phyloP scores from a whole-genome alignment of 92 coral and sea anemone species.

The Porites cylindrica region DNA sequence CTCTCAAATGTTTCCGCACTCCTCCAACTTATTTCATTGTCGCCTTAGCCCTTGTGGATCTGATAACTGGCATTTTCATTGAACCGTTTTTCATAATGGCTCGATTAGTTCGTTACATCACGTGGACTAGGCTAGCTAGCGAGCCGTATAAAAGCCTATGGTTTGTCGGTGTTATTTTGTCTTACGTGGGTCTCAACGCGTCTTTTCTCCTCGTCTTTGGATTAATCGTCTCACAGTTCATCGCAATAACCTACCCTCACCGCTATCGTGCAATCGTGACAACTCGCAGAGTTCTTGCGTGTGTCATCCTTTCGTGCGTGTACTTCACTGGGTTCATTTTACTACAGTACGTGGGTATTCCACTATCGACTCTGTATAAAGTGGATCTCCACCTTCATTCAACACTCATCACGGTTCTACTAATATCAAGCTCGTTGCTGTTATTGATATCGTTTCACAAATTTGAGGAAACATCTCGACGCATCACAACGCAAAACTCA shows the following conservation, averaged over 20 bases:
- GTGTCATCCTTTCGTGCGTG: constrained; percentile 41
- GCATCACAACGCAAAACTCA: background rate
- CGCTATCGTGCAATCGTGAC: constrained; percentile 61
- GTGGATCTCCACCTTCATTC: constrained; percentile 76
- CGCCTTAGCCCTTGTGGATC: constrained; percentile 47
- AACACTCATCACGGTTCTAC: constrained; percentile 43
- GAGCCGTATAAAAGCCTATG: constrained; percentile 24
- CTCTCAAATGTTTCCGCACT: constrained; percentile 55
- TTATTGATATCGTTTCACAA: constrained; percentile 61
- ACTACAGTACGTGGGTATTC: constrained; percentile 57
- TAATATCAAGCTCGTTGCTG: constrained; percentile 38
- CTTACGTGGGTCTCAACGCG: constrained; percentile 69
- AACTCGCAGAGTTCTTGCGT: constrained; percentile 47
- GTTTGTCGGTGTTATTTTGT: constrained; percentile 7
- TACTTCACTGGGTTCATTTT: constrained; percentile 60
- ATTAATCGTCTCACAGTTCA: constrained; percentile 61
- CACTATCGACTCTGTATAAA: constrained; percentile 5
- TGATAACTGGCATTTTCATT: constrained; percentile 21
- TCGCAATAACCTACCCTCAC: constrained; percentile 72
- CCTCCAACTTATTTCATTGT: constrained; percentile 58
- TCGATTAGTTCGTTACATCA: constrained; percentile 18
- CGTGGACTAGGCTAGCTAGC: background rate
- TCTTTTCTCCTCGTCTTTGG: constrained; percentile 71
- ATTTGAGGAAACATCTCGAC: constrained; percentile 37
- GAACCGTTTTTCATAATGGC: constrained; percentile 37